phyloP scores from a whole-genome alignment of 1,140 invertebrate genomes.

The Andrena cerasifolii region DNA sequence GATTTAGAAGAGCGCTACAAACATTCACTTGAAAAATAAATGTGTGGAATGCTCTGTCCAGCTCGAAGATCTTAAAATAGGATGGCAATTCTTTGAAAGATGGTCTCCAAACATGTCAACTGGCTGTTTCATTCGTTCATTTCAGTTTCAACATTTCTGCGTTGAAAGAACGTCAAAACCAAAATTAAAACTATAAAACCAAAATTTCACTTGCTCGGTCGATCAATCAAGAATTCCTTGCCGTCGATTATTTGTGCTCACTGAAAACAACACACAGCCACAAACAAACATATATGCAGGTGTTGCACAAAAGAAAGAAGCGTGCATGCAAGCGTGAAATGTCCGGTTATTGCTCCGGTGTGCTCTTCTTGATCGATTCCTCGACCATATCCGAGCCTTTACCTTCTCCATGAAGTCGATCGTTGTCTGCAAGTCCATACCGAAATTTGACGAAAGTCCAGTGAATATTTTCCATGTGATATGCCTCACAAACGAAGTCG shows the following conservation, averaged over 20 bases:
- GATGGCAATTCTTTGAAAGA: background rate
- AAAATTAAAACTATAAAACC: background rate
- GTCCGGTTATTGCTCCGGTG: constrained; percentile 18
- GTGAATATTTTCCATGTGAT: constrained; percentile 87
- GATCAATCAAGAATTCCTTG: background rate
- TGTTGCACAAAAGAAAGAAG: background rate
- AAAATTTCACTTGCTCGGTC: background rate
- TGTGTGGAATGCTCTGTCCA: background rate
- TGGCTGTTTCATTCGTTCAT: background rate
- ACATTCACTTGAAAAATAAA: background rate
- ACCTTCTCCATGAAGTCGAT: constrained; percentile 81
- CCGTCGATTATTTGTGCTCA: background rate
- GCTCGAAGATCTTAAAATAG: no score
- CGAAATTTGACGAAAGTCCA: constrained; percentile 90
- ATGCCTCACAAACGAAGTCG: no score
- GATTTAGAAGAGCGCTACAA: background rate
- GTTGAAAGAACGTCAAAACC: no score
- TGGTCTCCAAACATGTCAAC: no score
- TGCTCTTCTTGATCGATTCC: constrained; percentile 7
- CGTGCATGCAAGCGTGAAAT: constrained; percentile 49
- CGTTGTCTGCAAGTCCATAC: constrained; percentile 84
- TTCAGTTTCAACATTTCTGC: background rate
- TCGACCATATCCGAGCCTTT: constrained; percentile 65
- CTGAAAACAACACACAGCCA: background rate
- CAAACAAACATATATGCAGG: constrained; percentile 6